Evolutionary conservation across 2,113 vertebrate species (phyloP).

Genomic region (Corapipo altera): DNA sequence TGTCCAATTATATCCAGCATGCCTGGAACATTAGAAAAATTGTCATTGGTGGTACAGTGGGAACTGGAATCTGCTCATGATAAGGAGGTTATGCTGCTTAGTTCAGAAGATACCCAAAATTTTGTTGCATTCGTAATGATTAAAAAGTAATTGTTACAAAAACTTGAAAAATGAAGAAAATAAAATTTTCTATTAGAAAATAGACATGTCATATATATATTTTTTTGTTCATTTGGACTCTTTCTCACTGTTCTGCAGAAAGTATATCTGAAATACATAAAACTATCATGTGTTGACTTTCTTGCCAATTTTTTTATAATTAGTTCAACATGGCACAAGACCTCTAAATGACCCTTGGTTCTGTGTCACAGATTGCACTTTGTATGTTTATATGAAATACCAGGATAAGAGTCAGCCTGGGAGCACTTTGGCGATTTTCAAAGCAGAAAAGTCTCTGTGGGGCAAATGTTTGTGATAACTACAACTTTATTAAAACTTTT

Average conservation of each 20-base stretch:
- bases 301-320: conserved; percentile 24
- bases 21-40: background rate
- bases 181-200: background rate
- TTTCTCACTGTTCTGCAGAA: background rate
- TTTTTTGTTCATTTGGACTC: background rate
- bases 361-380: conserved; percentile 52
- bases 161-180: background rate
- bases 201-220: no score
- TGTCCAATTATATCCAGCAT: background rate
- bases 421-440: conserved; percentile 19
- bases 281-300: background rate
- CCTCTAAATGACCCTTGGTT: conserved; percentile 21
- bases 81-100: background rate
- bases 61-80: background rate
- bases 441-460: conserved; percentile 14
- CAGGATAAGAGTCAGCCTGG: conserved; percentile 37
- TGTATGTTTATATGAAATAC: conserved; percentile 35
- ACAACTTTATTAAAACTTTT: conserved; percentile 43
- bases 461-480: conserved; percentile 47
- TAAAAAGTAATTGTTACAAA: accelerated
- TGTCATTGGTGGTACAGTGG: background rate
- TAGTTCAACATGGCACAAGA: conserved; percentile 41
- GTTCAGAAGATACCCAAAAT: background rate
- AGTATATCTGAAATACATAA: conserved; percentile 16
- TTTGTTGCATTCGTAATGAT: background rate